A percentile compares a stretch with the other conserved stretches of the same genome.
These are phyloP conservation scores for Drosophila ficusphila DNA, from an alignment of 1,140 invertebrate species.

Conservation along the genomic window DNA sequence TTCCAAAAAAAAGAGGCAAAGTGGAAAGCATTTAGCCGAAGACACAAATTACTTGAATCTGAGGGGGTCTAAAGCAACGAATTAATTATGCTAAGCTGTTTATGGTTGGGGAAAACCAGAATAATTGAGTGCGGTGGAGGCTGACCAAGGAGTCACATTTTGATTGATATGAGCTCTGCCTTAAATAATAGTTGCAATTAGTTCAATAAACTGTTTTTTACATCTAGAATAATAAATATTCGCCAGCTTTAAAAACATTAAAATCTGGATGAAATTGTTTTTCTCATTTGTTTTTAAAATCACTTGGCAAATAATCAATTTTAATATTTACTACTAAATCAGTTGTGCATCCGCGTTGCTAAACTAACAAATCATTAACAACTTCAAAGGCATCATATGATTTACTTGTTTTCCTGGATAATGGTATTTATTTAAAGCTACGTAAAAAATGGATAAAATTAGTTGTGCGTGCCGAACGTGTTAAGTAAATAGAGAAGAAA, in stretches of 20 bases:
- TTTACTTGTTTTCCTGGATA: not conserved
- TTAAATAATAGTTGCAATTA: not conserved
- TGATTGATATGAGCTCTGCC: constrained; percentile 6
- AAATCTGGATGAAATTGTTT: too few relatives aligned
- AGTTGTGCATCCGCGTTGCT: not conserved
- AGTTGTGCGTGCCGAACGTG: constrained; percentile 14
- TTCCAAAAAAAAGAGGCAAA: not conserved
- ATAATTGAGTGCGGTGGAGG: constrained; percentile 4
- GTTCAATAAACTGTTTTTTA: not conserved
- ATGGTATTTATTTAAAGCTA: constrained; percentile 20
- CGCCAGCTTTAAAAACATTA: too few relatives aligned
- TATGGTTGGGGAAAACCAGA: not conserved
- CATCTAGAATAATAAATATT: too few relatives aligned
- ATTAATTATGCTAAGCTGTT: constrained; percentile 47
- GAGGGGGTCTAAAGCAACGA: constrained; percentile 1
- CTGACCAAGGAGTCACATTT: not conserved
- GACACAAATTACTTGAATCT: constrained; percentile 37
- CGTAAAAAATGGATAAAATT: constrained; percentile 12
- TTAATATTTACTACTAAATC: not conserved
- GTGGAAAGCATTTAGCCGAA: constrained; percentile 34
- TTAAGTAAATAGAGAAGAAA: constrained; percentile 12
- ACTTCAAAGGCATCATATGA: constrained; percentile 14
- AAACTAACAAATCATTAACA: constrained; percentile 4
- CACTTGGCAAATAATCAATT: not conserved
- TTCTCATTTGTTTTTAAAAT: not conserved